Evolutionary conservation across 2,797 vertebrate genomes (phyloP), one percentile per base, ranked within the genome.

Genomic region (Columba guinea): DNA sequence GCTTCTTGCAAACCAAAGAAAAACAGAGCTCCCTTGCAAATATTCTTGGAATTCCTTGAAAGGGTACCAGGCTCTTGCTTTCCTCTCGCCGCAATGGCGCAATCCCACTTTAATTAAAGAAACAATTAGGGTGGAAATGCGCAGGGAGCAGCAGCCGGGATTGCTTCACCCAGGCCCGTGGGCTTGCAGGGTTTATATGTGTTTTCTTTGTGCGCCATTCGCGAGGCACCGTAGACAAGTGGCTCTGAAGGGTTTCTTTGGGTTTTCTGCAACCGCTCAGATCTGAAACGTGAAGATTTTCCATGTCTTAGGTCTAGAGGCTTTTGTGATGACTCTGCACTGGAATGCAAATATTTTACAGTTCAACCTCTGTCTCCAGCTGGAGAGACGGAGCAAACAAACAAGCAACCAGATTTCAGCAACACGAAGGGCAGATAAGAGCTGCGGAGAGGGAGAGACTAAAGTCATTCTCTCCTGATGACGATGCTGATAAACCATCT

Each of bases 21-120:
- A 90, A 87, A 84, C 86, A 74, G 70, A 93, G 85, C 90, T 89
- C 80, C 86, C 80, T 41, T 84, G 90, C 82, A 87, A 35, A 60
- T 78, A 70, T 34, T 59, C 90, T 52, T 21, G 80, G 94, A 73
- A 90, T 90, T 87, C 91, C 91, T 70, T 70, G 73, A 28, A 60
- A 92, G 77, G 87, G 34, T 7, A 53, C 27, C 13, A 9, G 51
- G 59, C 34, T 70, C 34, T 34, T 22, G 39, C 53, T 59, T 52
- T 44, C 60, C 20, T 74, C 56, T 37, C 3, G 0, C 26, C 1
- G 0, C 0, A 2, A 5, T 21, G 73, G 52, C 34, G 6, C 68
- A 18, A 58, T 80, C 69, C 56, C 4, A 0, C 48, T 63, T 58
- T 12, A 69, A 44, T 67, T 26, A 41, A 8, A 7, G 86, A 24